A percentile compares a stretch with the other conserved stretches of the same genome.
Conservation (phyloP, 1,140 invertebrate genomes). For the Cydia amplana region DNA sequence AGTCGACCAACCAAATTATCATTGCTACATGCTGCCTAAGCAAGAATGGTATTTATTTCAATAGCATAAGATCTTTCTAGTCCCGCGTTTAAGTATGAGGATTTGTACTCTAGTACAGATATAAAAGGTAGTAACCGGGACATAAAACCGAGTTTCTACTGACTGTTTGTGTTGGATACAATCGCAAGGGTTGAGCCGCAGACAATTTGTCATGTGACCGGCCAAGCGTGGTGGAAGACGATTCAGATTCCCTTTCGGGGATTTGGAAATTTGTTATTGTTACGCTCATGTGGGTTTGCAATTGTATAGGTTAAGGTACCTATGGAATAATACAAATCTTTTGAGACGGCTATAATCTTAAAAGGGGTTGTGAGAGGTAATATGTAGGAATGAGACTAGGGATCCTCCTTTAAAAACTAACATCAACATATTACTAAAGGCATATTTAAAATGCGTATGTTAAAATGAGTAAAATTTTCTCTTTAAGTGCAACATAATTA, state of each 20-base stretch:
- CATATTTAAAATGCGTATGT: not conserved
- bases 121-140: not conserved
- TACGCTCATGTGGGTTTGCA: conserved; percentile 42
- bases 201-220: conserved; percentile 71
- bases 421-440: not conserved
- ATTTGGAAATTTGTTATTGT: conserved; percentile 59
- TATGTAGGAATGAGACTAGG: not conserved
- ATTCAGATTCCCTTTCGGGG: conserved; percentile 54
- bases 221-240: conserved; percentile 51
- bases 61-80: not conserved
- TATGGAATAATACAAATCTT: conserved; percentile 1
- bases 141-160: not conserved
- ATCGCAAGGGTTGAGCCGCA: conserved; percentile 56
- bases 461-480: no score
- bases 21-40: not conserved
- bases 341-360: conserved; percentile 1
- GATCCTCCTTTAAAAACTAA: not conserved
- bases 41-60: conserved; percentile 2
- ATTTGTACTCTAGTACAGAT: not conserved
- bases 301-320: conserved; percentile 32
- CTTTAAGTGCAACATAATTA: no score
- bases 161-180: conserved; percentile 2
- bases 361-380: not conserved
- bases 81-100: not conserved
- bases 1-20: not conserved